Evolutionary conservation across 1,140 invertebrate species (phyloP), one percentile per base, ranked within the genome.

Genomic region (Rhagoletis zephyria): DNA sequence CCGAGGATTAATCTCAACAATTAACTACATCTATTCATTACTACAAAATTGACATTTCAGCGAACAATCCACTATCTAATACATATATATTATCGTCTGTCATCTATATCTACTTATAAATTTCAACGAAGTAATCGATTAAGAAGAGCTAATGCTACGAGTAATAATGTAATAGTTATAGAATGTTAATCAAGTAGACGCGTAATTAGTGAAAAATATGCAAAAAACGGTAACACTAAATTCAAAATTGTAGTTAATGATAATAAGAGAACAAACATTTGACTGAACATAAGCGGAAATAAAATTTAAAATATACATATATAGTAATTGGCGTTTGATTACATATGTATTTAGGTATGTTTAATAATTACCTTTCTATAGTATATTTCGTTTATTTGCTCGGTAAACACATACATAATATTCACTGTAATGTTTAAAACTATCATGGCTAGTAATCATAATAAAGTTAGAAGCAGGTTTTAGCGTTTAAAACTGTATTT

Each of bases 181-280:
- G 48, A 9, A 81, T 81, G 74, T 56, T 81, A 30, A 9, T 81
- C 7, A 81, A 51, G 48, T 63, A n/a, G 4, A 63, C 16, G 7
- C 4, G 61, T 9, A 63, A 63, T 63, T 63, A 63, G 16, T 10
- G 42, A 14, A 63, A 63, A 63, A 63, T 63, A 63, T 74, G 42
- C 67, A 10, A 74, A 48, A 74, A 48, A 16, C 5, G 42, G n/a
- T 74, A 10, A 16, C 45, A 48, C 67, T 74, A 74, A 74, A 74
- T 74, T 74, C 67, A 40, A 74, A 74, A 74, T 74, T 74, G 67
- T 74, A 45, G 42, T 74, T 74, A 48, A 74, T 5, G 51, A 56
- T 7, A 56, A 56, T 6, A 74, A 42, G 30, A 30, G 30, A 30
- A 30, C 30, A 30, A 30, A 30, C 30, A 74, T 74, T 74, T 40